A percentile compares a stretch with the other conserved stretches of the same genome.
Conservation (phyloP, 2,888 invertebrate genomes). For the Endotricha flammealis region DNA sequence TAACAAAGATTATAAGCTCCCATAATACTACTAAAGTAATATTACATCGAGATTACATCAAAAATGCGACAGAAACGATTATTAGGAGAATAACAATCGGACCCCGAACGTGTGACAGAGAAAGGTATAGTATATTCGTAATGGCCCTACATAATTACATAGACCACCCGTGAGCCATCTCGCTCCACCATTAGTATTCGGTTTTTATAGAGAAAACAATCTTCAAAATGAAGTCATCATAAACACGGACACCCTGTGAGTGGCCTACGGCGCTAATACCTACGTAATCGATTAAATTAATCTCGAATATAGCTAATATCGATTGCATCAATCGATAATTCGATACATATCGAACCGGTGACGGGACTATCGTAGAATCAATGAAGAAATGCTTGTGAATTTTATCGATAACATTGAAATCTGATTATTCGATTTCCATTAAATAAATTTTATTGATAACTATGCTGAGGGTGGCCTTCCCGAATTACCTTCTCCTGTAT, state of each 20-base stretch:
- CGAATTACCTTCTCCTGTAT: no score
- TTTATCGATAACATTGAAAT: no score
- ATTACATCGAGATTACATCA: neutral
- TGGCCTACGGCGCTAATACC: conserved; percentile 18
- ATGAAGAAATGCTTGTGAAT: no score
- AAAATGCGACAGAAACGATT: conserved; percentile 17
- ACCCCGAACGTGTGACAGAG: conserved; percentile 15
- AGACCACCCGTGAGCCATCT: conserved; percentile 60
- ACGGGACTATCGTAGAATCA: neutral
- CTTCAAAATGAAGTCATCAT: conserved; percentile 68
- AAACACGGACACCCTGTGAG: conserved; percentile 21
- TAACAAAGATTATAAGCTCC: no score
- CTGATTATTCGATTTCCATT: no score
- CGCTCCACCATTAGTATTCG: conserved; percentile 44
- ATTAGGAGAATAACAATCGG: neutral
- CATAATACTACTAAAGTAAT: no score
- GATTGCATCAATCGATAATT: conserved; percentile 7
- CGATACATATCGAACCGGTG: neutral
- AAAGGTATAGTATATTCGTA: conserved; percentile 35
- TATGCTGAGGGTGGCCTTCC: no score
- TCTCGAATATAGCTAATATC: conserved; percentile 18
- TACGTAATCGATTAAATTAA: conserved; percentile 26
- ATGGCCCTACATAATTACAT: conserved; percentile 52
- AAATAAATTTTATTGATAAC: no score
- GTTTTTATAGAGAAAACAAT: conserved; percentile 60